phyloP scores from a whole-genome alignment of 2,113 vertebrate species.

The Scytalopus superciliaris region DNA sequence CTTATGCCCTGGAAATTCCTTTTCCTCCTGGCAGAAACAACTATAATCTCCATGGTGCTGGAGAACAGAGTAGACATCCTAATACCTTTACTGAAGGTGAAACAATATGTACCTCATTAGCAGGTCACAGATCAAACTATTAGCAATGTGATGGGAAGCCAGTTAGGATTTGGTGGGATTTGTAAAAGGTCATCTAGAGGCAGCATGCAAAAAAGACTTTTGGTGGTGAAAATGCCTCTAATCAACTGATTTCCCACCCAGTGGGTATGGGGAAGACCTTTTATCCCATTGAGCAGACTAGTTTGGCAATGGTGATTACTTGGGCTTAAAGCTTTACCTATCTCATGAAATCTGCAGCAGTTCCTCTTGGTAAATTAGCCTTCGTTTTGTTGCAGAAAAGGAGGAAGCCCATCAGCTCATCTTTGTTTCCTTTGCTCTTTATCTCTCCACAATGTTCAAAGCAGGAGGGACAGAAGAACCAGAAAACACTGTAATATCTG shows the following conservation, averaged over 20 bases:
- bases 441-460: not conserved
- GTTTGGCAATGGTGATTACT: not conserved
- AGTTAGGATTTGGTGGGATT: constrained; percentile 55
- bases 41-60: not conserved
- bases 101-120: constrained; percentile 36
- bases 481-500: not conserved
- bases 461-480: not conserved
- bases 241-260: not conserved
- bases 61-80: not conserved
- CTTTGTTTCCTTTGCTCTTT: constrained; percentile 40
- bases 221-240: not conserved
- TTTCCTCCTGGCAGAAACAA: constrained; percentile 27
- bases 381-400: not conserved
- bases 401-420: constrained; percentile 28
- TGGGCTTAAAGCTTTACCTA: not conserved
- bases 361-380: not conserved
- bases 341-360: not conserved
- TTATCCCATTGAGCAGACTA: not conserved
- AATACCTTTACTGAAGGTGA: constrained; percentile 44
- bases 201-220: not conserved
- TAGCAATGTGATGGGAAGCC: not conserved
- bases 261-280: not conserved
- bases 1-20: constrained; percentile 63
- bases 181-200: constrained; percentile 13
- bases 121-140: constrained; percentile 54